Conservation (phyloP, 1,140 invertebrate genomes). For the Cylas formicarius region DNA sequence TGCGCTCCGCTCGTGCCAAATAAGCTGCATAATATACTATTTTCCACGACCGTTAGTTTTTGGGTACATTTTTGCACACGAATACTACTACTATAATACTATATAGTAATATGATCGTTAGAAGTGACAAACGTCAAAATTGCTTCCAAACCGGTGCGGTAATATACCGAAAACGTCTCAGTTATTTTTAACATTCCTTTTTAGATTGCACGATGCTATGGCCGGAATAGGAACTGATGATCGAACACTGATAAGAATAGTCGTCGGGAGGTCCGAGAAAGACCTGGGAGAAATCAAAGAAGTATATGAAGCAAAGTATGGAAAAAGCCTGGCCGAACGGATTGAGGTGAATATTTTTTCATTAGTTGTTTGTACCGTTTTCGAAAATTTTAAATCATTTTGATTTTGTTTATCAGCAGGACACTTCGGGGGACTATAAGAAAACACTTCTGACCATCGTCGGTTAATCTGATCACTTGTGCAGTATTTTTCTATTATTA, state of each 20-base stretch:
- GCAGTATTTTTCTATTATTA: not conserved
- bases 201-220: conserved; percentile 73
- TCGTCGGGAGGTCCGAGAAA: conserved; percentile 81
- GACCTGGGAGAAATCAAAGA: conserved; percentile 82
- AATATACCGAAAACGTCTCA: too few relatives aligned
- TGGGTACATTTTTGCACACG: too few relatives aligned
- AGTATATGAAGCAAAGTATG: conserved; percentile 69
- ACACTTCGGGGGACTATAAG: conserved; percentile 54
- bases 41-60: too few relatives aligned
- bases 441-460: conserved; percentile 46
- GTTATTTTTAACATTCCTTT: too few relatives aligned
- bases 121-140: too few relatives aligned
- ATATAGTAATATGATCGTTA: too few relatives aligned
- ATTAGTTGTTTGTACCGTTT: conserved; percentile 6
- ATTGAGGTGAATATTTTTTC: conserved; percentile 60
- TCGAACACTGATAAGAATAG: conserved; percentile 74
- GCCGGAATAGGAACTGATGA: conserved; percentile 81
- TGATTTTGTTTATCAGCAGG: conserved; percentile 42
- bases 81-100: too few relatives aligned
- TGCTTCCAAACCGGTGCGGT: too few relatives aligned
- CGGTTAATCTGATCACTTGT: conserved; percentile 4
- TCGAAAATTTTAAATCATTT: not conserved
- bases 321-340: conserved; percentile 68
- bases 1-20: too few relatives aligned
- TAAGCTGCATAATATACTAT: too few relatives aligned